A percentile compares a stretch with the other conserved stretches of the same genome.
Conservation (phyloP, 2,113 vertebrate genomes). For the Channa argus region DNA sequence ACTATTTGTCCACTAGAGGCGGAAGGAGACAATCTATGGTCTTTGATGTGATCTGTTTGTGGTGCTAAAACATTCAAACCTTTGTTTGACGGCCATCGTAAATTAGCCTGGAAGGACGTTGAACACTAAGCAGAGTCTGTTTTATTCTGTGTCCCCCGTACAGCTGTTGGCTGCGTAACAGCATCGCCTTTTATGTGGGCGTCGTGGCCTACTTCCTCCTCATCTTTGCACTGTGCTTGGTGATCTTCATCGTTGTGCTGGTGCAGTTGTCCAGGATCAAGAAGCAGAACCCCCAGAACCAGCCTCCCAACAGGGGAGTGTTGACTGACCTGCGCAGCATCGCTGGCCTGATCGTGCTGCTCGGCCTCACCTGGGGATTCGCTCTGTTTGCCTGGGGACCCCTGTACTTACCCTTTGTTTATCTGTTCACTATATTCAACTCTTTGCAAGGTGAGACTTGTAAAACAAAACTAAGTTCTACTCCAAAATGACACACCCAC, state of each 20-base stretch:
- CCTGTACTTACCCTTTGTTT: slow-evolving; percentile 89
- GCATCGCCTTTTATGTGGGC: slow-evolving; percentile 89
- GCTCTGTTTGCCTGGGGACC: slow-evolving; percentile 94
- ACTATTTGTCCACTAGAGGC: too few species aligned
- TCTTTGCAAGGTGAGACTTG: slow-evolving; percentile 89
- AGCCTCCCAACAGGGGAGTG: slow-evolving; percentile 86
- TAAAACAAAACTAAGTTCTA: not conserved
- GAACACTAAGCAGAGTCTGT: too few species aligned
- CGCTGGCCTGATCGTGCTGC: slow-evolving; percentile 89
- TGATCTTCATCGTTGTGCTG: slow-evolving; percentile 95
- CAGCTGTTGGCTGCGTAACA: slow-evolving; percentile 94
- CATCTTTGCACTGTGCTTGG: slow-evolving; percentile 89
- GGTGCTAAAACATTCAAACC: too few species aligned
- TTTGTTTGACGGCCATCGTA: too few species aligned
- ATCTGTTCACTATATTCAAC: slow-evolving; percentile 96
- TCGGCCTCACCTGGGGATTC: slow-evolving; percentile 97
- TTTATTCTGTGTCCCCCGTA: slow-evolving; percentile 14
- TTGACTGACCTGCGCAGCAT: slow-evolving; percentile 89
- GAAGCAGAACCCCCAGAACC: slow-evolving; percentile 92
- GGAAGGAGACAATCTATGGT: too few species aligned
- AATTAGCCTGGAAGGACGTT: too few species aligned
- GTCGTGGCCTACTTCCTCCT: slow-evolving; percentile 94
- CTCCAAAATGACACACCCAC: not conserved
- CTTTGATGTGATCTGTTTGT: too few species aligned
- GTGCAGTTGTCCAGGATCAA: slow-evolving; percentile 94